Evolutionary conservation across 2,113 vertebrate species (phyloP).

Genomic region (Crotalus viridis): DNA sequence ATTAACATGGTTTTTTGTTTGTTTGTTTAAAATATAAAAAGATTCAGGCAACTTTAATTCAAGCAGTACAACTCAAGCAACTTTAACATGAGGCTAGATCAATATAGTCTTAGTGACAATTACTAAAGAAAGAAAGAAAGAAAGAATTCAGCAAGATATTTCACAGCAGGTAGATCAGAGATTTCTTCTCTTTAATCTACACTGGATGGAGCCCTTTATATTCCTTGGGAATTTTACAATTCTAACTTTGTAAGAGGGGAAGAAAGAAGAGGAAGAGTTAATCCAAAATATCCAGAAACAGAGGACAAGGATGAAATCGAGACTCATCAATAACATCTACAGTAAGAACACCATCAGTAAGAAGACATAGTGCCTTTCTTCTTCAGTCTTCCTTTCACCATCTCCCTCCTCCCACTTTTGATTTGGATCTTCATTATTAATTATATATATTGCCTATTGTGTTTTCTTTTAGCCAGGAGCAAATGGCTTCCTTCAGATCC

Average conservation of each 20-base stretch:
- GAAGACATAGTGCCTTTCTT: not conserved
- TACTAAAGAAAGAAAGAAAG: not conserved
- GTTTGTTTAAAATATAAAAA: not conserved
- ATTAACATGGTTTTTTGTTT: not conserved
- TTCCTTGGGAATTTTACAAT: not conserved
- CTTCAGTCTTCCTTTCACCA: not conserved
- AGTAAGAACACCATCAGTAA: not conserved
- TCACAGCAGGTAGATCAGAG: not conserved
- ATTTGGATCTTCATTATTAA: not conserved
- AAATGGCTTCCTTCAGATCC: slow-evolving; percentile 97
- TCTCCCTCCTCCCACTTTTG: not conserved
- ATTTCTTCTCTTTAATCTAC: not conserved
- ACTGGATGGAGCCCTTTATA: not conserved
- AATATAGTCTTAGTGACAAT: not conserved
- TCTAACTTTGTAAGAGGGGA: not conserved
- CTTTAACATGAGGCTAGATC: not conserved
- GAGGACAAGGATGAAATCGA: not conserved
- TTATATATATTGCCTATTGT: not conserved
- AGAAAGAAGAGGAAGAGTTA: not conserved
- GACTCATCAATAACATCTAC: not conserved
- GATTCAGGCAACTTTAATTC: not conserved
- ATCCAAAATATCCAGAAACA: not conserved
- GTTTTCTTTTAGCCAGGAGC: slow-evolving; percentile 86
- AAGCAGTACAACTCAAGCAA: not conserved
- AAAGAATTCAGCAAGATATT: not conserved